These are phyloP conservation scores for Drosophila paranaensis DNA, from an alignment of 2,888 invertebrate species.

Conservation along the genomic window DNA sequence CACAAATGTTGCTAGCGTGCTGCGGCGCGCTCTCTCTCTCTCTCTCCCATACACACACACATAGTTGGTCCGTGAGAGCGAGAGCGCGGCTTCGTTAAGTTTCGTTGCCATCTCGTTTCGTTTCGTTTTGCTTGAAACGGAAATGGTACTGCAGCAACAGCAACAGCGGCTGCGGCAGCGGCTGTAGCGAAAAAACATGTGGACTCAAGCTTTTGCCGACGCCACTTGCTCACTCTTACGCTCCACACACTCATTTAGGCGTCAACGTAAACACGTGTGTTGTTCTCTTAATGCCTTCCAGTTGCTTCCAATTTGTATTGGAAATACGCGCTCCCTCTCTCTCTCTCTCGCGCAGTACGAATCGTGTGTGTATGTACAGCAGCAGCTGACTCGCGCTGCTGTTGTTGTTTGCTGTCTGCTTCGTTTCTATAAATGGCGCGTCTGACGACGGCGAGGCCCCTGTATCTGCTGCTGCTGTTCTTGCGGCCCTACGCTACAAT, in stretches of 20 bases:
- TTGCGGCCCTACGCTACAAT: slow-evolving; percentile 57
- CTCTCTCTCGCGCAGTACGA: slow-evolving; percentile 25
- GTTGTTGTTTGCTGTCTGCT: slow-evolving; percentile 39
- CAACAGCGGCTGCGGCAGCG: slow-evolving; percentile 21
- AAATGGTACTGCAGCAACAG: slow-evolving; percentile 51
- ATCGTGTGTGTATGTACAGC: slow-evolving; percentile 36
- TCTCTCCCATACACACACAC: slow-evolving; percentile 3
- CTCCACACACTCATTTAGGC: slow-evolving; percentile 26
- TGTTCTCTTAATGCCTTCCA: slow-evolving; percentile 68
- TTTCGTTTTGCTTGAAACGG: slow-evolving; percentile 64
- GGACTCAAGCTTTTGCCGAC: slow-evolving; percentile 66
- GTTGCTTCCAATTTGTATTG: slow-evolving; percentile 54
- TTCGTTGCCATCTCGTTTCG: slow-evolving; percentile 43
- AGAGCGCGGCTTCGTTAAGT: slow-evolving; percentile 61
- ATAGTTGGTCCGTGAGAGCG: slow-evolving; percentile 14
- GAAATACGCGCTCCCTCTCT: slow-evolving; percentile 36
- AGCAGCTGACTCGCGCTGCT: slow-evolving; percentile 54
- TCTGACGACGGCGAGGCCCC: slow-evolving; percentile 39
- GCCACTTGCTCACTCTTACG: slow-evolving; percentile 37
- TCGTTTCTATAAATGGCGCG: slow-evolving; percentile 74
- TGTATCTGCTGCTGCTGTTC: slow-evolving; percentile 36
- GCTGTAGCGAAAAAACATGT: slow-evolving; percentile 74
- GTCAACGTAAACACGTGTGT: slow-evolving; percentile 63
- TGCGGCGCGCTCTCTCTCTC: slow-evolving; percentile 25
- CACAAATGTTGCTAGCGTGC: slow-evolving; percentile 74